Evolutionary conservation across 2,113 vertebrate genomes (phyloP).

Genomic region (Tiliqua scincoides): DNA sequence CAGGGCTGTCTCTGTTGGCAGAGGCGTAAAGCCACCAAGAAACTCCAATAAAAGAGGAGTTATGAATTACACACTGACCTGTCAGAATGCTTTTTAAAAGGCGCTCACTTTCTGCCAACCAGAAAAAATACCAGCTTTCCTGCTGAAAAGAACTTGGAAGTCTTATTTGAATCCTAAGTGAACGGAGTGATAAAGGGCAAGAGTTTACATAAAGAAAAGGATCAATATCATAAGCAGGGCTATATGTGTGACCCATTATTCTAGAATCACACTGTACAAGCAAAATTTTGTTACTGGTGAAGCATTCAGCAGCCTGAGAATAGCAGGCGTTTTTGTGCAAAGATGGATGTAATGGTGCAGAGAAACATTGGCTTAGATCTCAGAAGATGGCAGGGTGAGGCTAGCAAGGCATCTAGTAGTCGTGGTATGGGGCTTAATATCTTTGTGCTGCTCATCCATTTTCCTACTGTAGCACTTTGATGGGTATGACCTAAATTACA

Average conservation of each 20-base stretch:
- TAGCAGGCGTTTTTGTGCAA: not conserved
- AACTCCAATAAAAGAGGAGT: constrained; percentile 14
- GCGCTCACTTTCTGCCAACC: constrained; percentile 19
- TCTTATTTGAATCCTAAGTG: not conserved
- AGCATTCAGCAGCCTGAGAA: not conserved
- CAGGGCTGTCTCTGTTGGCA: not conserved
- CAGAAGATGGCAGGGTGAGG: not conserved
- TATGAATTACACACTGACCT: not conserved
- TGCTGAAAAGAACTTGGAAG: constrained; percentile 23
- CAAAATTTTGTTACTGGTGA: not conserved
- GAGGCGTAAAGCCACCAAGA: not conserved
- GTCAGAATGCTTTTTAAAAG: not conserved
- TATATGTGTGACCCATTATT: not conserved
- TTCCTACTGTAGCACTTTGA: not conserved
- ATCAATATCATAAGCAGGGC: too few relatives aligned
- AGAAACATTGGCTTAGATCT: not conserved
- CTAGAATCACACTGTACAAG: not conserved
- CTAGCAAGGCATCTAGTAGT: not conserved
- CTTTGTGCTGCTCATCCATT: not conserved
- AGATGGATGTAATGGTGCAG: not conserved
- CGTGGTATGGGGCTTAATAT: not conserved
- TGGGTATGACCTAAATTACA: not conserved
- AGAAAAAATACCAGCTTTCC: constrained; percentile 31
- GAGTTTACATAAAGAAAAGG: not conserved
- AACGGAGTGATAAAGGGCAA: not conserved